Percentiles rank a stretch among this genome's conserved stretches.
phyloP scores from a whole-genome alignment of 2,113 vertebrate species.

The Rhea americana region DNA sequence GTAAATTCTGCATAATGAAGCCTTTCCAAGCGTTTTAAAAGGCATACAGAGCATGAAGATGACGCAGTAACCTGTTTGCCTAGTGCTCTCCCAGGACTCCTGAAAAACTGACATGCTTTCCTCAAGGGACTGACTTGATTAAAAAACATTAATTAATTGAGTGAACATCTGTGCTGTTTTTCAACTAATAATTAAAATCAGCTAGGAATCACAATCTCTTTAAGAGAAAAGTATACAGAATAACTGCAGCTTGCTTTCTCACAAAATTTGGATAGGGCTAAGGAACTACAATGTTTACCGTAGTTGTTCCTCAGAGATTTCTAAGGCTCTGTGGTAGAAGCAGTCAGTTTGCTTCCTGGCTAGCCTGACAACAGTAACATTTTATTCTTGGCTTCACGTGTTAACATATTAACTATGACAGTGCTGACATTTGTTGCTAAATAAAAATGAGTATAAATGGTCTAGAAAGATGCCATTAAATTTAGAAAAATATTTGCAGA shows the following conservation, averaged over 20 bases:
- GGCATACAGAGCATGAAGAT: background rate
- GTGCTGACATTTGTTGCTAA: slow-evolving; percentile 43
- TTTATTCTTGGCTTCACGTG: slow-evolving; percentile 19
- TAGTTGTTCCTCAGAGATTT: background rate
- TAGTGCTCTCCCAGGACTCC: background rate
- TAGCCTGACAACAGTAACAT: slow-evolving; percentile 12
- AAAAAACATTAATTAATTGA: slow-evolving; percentile 65
- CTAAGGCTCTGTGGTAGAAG: background rate
- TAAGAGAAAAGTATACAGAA: background rate
- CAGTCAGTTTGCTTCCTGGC: background rate
- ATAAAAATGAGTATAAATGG: slow-evolving; percentile 24
- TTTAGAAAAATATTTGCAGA: slow-evolving; percentile 51
- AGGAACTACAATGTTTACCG: background rate
- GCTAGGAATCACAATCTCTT: background rate
- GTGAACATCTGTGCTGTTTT: slow-evolving; percentile 55
- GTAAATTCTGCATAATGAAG: background rate
- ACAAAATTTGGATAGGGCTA: background rate
- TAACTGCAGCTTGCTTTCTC: background rate
- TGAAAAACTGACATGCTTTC: slow-evolving; percentile 20
- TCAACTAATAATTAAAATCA: slow-evolving; percentile 40
- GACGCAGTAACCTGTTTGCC: background rate
- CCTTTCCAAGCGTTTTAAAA: background rate
- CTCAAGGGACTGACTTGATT: slow-evolving; percentile 32
- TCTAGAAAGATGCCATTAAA: slow-evolving; percentile 48
- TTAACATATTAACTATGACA: slow-evolving; percentile 48